Percentiles rank a stretch among this genome's conserved stretches.
Evolutionary conservation across 2,888 invertebrate species (phyloP).

Genomic region (Agriopis marginaria): DNA sequence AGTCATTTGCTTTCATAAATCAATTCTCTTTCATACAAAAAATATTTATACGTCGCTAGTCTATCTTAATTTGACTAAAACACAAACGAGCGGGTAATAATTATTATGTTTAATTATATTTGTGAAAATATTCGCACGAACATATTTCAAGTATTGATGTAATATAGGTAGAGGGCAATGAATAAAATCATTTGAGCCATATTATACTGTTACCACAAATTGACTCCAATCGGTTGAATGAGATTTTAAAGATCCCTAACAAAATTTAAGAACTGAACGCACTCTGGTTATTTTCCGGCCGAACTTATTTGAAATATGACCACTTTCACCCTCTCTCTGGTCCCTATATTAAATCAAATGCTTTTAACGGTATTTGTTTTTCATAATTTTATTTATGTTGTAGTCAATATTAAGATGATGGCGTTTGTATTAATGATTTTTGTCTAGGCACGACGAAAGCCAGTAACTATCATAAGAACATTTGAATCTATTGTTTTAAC

Average conservation of each 20-base stretch:
- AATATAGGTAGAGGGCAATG: too few species aligned
- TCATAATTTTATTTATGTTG: slow-evolving; percentile 7
- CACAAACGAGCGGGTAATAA: background rate
- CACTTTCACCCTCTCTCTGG: too few species aligned
- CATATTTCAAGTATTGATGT: too few species aligned
- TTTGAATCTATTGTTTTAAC: slow-evolving; percentile 40
- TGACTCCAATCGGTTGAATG: too few species aligned
- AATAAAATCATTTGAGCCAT: too few species aligned
- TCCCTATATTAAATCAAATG: background rate
- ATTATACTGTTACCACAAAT: too few species aligned
- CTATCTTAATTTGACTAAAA: slow-evolving; percentile 31
- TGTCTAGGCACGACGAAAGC: slow-evolving; percentile 45
- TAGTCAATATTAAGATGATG: slow-evolving; percentile 27
- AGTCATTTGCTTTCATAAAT: slow-evolving; percentile 55
- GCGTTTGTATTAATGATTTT: slow-evolving; percentile 26
- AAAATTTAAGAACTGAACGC: too few species aligned
- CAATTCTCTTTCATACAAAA: slow-evolving; percentile 45
- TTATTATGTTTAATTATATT: background rate
- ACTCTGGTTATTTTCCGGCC: too few species aligned
- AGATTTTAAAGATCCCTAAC: too few species aligned
- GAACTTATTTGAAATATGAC: too few species aligned
- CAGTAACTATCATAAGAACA: slow-evolving; percentile 41
- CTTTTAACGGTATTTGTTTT: too few species aligned
- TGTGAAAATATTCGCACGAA: background rate
- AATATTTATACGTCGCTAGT: slow-evolving; percentile 36